Conservation (phyloP, 2,888 invertebrate species). For the Miltochrista miniata region DNA sequence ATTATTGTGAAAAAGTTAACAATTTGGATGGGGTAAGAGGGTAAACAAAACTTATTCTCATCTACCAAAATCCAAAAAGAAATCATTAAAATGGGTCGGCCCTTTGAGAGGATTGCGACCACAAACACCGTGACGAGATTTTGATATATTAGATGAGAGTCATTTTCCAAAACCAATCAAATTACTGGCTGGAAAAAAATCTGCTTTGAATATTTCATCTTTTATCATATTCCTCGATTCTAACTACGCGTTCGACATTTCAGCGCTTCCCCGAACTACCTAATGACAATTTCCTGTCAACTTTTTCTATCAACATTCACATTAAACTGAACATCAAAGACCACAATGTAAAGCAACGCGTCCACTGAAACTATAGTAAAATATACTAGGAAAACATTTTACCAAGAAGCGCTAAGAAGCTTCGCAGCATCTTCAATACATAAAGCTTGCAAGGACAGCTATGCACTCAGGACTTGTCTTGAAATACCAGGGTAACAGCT, state of each 20-base stretch:
- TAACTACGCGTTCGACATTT: neutral
- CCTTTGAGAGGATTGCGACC: too few relatives aligned
- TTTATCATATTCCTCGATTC: neutral
- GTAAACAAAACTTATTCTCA: too few relatives aligned
- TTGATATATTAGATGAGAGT: too few relatives aligned
- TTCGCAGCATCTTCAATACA: conserved; percentile 65
- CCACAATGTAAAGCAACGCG: conserved; percentile 31
- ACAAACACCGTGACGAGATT: too few relatives aligned
- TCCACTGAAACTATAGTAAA: conserved; percentile 43
- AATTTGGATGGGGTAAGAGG: too few relatives aligned
- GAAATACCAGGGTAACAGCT: conserved; percentile 35
- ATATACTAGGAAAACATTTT: conserved; percentile 69
- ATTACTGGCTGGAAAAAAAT: too few relatives aligned
- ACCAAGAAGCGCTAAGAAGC: conserved; percentile 71
- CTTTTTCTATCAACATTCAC: conserved; percentile 33
- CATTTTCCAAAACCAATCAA: too few relatives aligned
- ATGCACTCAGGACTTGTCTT: conserved; percentile 66
- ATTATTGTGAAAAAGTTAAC: too few relatives aligned
- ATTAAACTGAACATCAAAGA: conserved; percentile 37
- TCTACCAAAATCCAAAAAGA: too few relatives aligned
- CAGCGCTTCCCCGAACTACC: conserved; percentile 2
- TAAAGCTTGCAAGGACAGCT: conserved; percentile 71
- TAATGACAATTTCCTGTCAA: conserved; percentile 19
- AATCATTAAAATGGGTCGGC: too few relatives aligned
- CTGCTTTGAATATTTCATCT: too few relatives aligned